These are phyloP conservation scores for Zosterops borbonicus DNA, from an alignment of 2,113 vertebrate species.

Conservation along the genomic window DNA sequence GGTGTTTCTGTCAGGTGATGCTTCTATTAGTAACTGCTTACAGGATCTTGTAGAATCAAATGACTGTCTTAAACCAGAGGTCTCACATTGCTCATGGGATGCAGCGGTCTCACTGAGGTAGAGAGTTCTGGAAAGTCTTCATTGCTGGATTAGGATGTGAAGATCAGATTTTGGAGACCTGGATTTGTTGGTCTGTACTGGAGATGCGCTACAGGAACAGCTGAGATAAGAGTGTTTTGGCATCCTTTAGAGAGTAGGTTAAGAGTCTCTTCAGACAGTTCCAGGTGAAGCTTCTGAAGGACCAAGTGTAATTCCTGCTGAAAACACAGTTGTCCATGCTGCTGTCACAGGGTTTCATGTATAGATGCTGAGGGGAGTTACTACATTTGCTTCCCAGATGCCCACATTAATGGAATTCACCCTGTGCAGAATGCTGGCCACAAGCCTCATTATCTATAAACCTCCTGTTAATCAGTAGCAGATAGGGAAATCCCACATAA, in stretches of 20 bases:
- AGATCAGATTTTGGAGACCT: background rate
- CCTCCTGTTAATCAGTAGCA: background rate
- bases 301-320: background rate
- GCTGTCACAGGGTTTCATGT: background rate
- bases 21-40: background rate
- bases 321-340: background rate
- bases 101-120: background rate
- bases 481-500: background rate
- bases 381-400: background rate
- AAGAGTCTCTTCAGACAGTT: background rate
- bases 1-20: background rate
- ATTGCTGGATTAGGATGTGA: background rate
- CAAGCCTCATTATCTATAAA: background rate
- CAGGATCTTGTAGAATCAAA: background rate
- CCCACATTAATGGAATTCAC: background rate
- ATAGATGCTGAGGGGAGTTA: fast-evolving
- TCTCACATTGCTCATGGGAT: fast-evolving
- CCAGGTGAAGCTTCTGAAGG: background rate
- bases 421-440: background rate
- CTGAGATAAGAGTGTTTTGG: background rate
- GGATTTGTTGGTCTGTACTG: background rate
- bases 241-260: background rate
- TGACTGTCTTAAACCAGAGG: background rate
- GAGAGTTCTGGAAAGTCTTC: background rate
- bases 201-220: background rate